A percentile compares a stretch with the other conserved stretches of the same genome.
Evolutionary conservation across 2,888 invertebrate species (phyloP).

Genomic region (Phanerotoma sp.): DNA sequence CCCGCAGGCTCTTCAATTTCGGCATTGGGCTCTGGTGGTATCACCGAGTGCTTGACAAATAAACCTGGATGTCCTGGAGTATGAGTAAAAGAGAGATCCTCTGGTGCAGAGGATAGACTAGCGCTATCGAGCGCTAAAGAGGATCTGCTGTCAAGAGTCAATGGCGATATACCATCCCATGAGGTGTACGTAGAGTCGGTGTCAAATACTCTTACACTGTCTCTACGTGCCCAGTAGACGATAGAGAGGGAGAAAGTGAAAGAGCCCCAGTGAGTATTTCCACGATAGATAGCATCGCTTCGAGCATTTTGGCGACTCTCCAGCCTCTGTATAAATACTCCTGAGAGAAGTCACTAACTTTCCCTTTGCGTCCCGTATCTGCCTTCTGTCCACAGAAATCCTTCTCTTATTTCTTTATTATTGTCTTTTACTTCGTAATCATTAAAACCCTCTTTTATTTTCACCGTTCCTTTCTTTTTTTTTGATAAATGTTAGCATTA

Average conservation of each 20-base stretch:
- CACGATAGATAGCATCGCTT: slow-evolving; percentile 51
- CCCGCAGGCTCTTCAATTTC: slow-evolving; percentile 41
- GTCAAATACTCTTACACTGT: slow-evolving; percentile 36
- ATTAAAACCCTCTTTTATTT: no score
- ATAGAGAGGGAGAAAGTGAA: slow-evolving; percentile 2
- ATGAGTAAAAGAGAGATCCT: slow-evolving; percentile 14
- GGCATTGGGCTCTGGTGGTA: slow-evolving; percentile 8
- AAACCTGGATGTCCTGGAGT: slow-evolving; percentile 32
- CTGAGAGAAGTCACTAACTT: slow-evolving; percentile 44
- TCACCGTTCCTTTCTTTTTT: no score
- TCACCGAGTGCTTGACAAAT: slow-evolving; percentile 42
- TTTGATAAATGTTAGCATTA: no score
- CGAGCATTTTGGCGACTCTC: slow-evolving; percentile 55
- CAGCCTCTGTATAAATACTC: slow-evolving; percentile 54
- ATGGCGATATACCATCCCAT: slow-evolving; percentile 28
- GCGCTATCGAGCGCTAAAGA: slow-evolving; percentile 11
- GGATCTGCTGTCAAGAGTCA: slow-evolving; percentile 36
- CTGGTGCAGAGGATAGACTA: slow-evolving; percentile 8
- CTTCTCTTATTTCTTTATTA: background rate
- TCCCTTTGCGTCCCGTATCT: no score
- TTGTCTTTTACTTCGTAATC: no score
- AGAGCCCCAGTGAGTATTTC: slow-evolving; percentile 32
- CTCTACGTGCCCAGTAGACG: slow-evolving; percentile 11
- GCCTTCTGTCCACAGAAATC: no score
- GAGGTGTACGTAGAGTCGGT: slow-evolving; percentile 31